Conservation (phyloP, 37 sponge, comb jelly and placozoan genomes). For the Chondrilla cf. caribensis region DNA sequence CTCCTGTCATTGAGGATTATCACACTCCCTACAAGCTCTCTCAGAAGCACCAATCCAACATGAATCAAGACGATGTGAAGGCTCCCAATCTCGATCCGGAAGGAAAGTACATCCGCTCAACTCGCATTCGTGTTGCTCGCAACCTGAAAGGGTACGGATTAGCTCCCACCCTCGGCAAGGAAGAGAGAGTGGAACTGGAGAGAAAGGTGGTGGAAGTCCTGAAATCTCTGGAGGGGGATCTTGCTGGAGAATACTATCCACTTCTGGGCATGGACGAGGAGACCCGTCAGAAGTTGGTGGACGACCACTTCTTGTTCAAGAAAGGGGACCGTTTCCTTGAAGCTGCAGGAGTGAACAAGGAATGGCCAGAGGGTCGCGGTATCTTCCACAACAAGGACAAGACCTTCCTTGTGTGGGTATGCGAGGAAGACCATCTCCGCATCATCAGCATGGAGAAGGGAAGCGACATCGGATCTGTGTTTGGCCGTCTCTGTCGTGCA, state of each 20-base stretch:
- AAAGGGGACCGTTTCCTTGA: slow-evolving; percentile 61
- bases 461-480: slow-evolving; percentile 73
- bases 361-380: slow-evolving; percentile 85
- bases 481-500: slow-evolving; percentile 58
- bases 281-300: slow-evolving; percentile 56
- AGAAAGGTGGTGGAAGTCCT: slow-evolving; percentile 31
- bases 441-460: slow-evolving; percentile 88
- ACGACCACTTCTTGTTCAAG: slow-evolving; percentile 81
- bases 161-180: slow-evolving; percentile 28
- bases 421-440: slow-evolving; percentile 82
- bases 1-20: slow-evolving; percentile 23
- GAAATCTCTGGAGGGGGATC: slow-evolving; percentile 42
- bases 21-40: slow-evolving; percentile 27
- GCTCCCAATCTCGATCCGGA: slow-evolving; percentile 42
- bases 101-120: slow-evolving; percentile 32
- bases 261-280: slow-evolving; percentile 63
- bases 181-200: slow-evolving; percentile 32
- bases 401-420: slow-evolving; percentile 61
- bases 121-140: slow-evolving; percentile 41
- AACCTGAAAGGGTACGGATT: slow-evolving; percentile 42
- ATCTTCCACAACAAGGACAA: slow-evolving; percentile 70
- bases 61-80: slow-evolving; percentile 26
- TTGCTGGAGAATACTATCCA: slow-evolving; percentile 58
- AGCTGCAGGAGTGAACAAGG: slow-evolving; percentile 69
- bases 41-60: slow-evolving; percentile 24